phyloP scores from a whole-genome alignment of 2,888 invertebrate genomes.

The Acanthosoma haemorrhoidale region DNA sequence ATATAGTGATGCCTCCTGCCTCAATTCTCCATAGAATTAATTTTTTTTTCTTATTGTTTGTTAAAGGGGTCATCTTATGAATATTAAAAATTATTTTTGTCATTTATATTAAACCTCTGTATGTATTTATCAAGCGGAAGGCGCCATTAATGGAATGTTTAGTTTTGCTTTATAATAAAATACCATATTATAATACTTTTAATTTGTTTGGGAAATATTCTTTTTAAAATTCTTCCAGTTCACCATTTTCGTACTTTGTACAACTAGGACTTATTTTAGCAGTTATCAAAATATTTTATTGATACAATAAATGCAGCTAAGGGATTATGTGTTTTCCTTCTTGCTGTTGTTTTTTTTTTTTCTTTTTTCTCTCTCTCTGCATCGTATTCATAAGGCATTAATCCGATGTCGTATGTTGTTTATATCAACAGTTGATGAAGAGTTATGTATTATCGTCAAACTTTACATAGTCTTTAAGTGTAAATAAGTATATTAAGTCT shows the following conservation, averaged over 20 bases:
- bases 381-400: constrained; percentile 2
- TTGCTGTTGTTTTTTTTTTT: not conserved
- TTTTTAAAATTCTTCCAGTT: not conserved
- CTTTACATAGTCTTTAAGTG: constrained; percentile 22
- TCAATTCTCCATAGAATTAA: not conserved
- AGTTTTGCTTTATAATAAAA: constrained; percentile 7
- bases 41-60: not conserved
- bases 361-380: not conserved
- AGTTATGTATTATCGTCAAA: constrained; percentile 14
- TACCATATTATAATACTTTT: constrained; percentile 16
- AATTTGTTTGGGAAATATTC: too few species aligned
- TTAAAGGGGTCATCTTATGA: not conserved
- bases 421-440: constrained; percentile 5
- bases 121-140: not conserved
- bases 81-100: not conserved
- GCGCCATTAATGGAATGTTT: constrained; percentile 25
- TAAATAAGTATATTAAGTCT: constrained; percentile 33
- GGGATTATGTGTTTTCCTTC: not conserved
- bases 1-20: not conserved
- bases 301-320: not conserved
- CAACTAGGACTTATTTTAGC: not conserved
- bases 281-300: not conserved
- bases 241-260: too few species aligned
- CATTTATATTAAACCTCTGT: not conserved
- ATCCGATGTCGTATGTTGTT: constrained; percentile 6